Percentiles rank a stretch among this genome's conserved stretches.
phyloP scores from a whole-genome alignment of 2,797 vertebrate species.

The Poecilia velifera region DNA sequence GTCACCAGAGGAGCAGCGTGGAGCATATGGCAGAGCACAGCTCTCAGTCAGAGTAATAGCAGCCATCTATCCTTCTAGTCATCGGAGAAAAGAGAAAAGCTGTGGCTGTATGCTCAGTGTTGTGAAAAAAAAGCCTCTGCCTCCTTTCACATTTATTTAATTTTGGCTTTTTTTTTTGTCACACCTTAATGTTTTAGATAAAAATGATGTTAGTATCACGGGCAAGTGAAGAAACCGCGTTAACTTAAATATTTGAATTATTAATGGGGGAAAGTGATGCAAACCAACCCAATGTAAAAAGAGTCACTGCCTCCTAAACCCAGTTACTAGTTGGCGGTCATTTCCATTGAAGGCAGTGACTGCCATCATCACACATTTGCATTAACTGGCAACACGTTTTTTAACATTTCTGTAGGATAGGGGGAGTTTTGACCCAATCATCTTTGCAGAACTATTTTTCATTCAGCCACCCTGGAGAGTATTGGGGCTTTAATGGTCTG shows the following conservation, averaged over 20 bases:
- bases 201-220: neutral
- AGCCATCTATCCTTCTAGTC: constrained; percentile 55
- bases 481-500: neutral
- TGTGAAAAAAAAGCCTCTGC: constrained; percentile 38
- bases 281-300: neutral
- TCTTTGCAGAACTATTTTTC: neutral
- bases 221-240: neutral
- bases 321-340: neutral
- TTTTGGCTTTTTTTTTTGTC: neutral
- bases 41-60: constrained; percentile 59
- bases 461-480: neutral
- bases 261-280: neutral
- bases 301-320: neutral
- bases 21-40: constrained; percentile 62
- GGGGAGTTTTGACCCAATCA: neutral
- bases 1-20: constrained; percentile 52
- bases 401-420: neutral
- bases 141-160: constrained; percentile 19
- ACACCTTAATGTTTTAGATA: constrained; percentile 31
- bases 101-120: constrained; percentile 31
- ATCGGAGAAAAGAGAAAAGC: constrained; percentile 43
- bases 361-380: neutral
- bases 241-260: neutral
- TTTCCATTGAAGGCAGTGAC: neutral
- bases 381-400: neutral